Conservation (phyloP, 1,140 invertebrate genomes). For the Nasonia longicornis region DNA sequence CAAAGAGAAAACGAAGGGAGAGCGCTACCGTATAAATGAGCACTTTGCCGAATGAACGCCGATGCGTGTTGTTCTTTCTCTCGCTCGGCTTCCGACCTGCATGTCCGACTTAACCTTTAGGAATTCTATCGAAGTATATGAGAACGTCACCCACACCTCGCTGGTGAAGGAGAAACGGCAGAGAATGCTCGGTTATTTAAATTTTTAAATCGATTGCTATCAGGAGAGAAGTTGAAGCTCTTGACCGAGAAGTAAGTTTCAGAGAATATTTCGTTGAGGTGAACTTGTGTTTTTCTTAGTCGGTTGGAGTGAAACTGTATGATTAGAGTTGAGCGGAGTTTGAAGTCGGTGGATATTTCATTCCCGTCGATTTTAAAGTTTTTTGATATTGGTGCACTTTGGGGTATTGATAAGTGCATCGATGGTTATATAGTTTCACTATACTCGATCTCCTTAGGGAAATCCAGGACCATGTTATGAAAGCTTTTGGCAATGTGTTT, state of each 20-base stretch:
- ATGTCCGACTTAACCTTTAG: not conserved
- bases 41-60: conserved; percentile 33
- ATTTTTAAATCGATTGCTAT: not conserved
- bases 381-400: no score
- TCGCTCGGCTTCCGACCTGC: not conserved
- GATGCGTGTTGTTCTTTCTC: not conserved
- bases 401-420: no score
- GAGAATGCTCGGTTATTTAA: not conserved
- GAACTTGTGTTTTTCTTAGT: not conserved
- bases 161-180: not conserved
- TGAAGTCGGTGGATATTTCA: no score
- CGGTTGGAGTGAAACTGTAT: no score
- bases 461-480: no score
- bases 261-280: not conserved
- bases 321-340: no score
- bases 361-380: no score
- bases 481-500: no score
- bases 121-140: not conserved
- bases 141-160: not conserved
- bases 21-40: conserved; percentile 18
- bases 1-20: not conserved
- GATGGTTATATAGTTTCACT: no score
- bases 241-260: not conserved
- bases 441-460: no score
- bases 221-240: not conserved